Conservation (phyloP, 2,797 vertebrate species). For the Pantherophis alleghaniensis region DNA sequence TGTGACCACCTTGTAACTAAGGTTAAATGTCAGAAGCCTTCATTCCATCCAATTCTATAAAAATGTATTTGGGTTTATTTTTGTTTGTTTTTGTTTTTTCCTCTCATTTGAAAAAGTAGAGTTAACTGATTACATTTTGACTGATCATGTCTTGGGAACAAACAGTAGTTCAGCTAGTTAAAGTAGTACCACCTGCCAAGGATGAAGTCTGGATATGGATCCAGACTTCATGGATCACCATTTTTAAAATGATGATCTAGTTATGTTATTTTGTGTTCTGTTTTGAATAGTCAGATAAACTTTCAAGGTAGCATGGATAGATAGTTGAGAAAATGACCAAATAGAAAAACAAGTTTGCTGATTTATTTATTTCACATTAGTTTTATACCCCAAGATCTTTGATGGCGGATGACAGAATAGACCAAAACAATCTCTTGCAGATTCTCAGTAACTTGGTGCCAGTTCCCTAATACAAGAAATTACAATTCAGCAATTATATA, state of each 20-base stretch:
- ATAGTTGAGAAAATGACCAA: neutral
- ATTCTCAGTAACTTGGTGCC: neutral
- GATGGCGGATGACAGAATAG: neutral
- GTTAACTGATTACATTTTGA: neutral
- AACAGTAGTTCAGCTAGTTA: neutral
- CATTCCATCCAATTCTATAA: neutral
- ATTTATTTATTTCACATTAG: neutral
- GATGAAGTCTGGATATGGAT: neutral
- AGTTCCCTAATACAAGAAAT: neutral
- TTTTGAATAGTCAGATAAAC: neutral
- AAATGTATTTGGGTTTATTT: neutral
- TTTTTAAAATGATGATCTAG: neutral
- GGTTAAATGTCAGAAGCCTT: neutral
- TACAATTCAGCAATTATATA: neutral
- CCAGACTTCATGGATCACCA: neutral
- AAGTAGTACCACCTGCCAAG: neutral
- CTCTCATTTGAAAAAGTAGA: neutral
- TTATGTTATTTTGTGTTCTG: neutral
- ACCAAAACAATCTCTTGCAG: neutral
- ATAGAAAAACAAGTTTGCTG: neutral
- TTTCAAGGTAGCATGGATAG: neutral
- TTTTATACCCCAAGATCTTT: neutral
- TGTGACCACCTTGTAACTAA: neutral
- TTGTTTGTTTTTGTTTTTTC: neutral
- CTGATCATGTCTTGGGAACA: neutral